A percentile compares a stretch with the other conserved stretches of the same genome.
Conservation (phyloP, 2,797 vertebrate species). For the Chiroxiphia lanceolata region DNA sequence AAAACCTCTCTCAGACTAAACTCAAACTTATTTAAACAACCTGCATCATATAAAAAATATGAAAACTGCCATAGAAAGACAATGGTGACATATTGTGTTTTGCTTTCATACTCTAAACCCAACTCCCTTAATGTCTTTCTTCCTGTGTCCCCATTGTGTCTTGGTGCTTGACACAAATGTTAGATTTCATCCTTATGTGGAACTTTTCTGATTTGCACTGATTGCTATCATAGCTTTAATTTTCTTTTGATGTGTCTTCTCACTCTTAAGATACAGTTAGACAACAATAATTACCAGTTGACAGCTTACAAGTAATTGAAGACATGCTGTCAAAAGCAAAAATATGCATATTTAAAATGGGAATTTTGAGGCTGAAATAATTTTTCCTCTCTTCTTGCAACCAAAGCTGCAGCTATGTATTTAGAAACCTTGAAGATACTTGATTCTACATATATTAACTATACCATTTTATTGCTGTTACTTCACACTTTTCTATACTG, state of each 20-base stretch:
- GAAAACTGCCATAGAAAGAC: background rate
- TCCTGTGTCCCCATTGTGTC: background rate
- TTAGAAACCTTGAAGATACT: background rate
- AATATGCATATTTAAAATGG: background rate
- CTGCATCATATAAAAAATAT: background rate
- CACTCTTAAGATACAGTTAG: background rate
- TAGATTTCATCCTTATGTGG: background rate
- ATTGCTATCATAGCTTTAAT: background rate
- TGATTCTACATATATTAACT: background rate
- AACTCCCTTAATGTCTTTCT: background rate
- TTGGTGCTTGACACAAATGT: background rate
- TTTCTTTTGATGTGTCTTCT: constrained; percentile 24
- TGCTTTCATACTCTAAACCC: background rate
- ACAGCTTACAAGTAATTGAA: background rate
- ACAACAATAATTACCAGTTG: background rate
- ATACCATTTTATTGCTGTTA: background rate
- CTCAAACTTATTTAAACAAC: background rate
- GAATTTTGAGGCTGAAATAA: background rate
- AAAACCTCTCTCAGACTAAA: background rate
- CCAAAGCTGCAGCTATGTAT: background rate
- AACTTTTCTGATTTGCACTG: background rate
- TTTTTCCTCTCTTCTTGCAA: background rate
- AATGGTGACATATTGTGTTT: background rate
- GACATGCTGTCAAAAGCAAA: background rate
- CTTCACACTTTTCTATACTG: background rate